Evolutionary conservation across 2,113 vertebrate species (phyloP), one percentile per base, ranked within the genome.

Genomic region (Calcarius ornatus): DNA sequence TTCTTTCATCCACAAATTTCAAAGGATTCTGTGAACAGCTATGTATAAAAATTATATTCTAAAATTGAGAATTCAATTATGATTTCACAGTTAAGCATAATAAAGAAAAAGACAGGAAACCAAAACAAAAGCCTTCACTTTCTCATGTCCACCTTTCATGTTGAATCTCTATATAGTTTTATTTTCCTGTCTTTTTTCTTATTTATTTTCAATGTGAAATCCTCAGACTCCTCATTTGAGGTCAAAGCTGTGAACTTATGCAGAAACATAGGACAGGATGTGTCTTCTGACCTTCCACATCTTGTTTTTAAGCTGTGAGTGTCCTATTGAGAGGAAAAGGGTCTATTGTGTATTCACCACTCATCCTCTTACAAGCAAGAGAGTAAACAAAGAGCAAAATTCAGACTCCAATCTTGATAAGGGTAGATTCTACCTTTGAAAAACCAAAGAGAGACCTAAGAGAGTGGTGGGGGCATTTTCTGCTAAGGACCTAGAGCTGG

Each of bases 1-100:
- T 91, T 73, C 43, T 94, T 95, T 96, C 56, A 92, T 91, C 27
- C 51, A 51, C 20, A 51, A 42, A 81, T 95, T 91, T 95, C 66
- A 92, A 95, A 92, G 81, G 28, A 65, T 47, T 65, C 21, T 75
- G 12, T 88, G 92, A 95, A 43, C 20, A 56, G 27, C 56, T 70
- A 30, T 56, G 17, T 85, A 53, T 23, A 75, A 54, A 73, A 92
- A n/a, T 54, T 59, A 6, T 72, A 30, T 37, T 50, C 80, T 50
- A 80, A 81, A 87, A 86, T 70, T 65, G 69, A 72, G 63, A 85
- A 96, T 93, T 88, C 75, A 81, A 2, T 81, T 70, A 64, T 66
- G 42, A 69, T 86, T 88, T 93, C 47, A 61, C 23, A 77, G 59
- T 86, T 86, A 86, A 90, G 20, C 38, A 43, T 50, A 70, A 57